Evolutionary conservation across 2,113 vertebrate genomes (phyloP), one percentile per base, ranked within the genome.

Genomic region (Procavia capensis): DNA sequence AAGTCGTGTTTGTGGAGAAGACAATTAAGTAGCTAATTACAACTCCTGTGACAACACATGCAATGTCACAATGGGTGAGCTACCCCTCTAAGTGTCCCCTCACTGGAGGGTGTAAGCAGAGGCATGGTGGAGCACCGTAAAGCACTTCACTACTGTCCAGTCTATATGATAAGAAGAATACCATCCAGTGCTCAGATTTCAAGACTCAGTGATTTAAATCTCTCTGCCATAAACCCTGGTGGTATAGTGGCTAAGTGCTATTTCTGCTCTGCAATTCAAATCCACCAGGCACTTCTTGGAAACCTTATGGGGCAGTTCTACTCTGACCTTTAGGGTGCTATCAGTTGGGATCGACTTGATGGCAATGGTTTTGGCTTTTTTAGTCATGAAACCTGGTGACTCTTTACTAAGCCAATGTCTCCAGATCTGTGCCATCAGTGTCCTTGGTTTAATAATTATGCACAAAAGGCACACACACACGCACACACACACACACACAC

Each of bases 31-130:
- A 89, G 36, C 63, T 91, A 93, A 94, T 91, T 80, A 84, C 24
- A 88, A 66, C 59, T 39, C 92, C 66, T 75, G 79, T 72, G 88
- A 87, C 64, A 87, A 91, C 91, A 96, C 45, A 10, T 59, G 2
- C 66, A 70, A 22, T 45, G 19, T 8, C 2, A 20, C 70, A 78
- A 66, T 34, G 22, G 50, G 61, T 80, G 9, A 25, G 17, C 57
- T 57, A 10, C 27, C 39, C 66, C 64, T 81, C 54, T n/a, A 78
- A 81, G 14, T 61, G 34, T 4, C 8, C 61, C 13, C 50, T 75
- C 47, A 20, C 39, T 27, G 27, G 54, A 64, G 47, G 9, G 27
- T 89, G 64, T n/a, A 31, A 72, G 25, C 16, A n/a, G 6, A 43
- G 41, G 83, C 3, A 63, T 31, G 24, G 75, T 2, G 17, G 45